Evolutionary conservation across 2,888 invertebrate species (phyloP), one percentile per base, ranked within the genome.

Genomic region (Ennomos quercinarius): DNA sequence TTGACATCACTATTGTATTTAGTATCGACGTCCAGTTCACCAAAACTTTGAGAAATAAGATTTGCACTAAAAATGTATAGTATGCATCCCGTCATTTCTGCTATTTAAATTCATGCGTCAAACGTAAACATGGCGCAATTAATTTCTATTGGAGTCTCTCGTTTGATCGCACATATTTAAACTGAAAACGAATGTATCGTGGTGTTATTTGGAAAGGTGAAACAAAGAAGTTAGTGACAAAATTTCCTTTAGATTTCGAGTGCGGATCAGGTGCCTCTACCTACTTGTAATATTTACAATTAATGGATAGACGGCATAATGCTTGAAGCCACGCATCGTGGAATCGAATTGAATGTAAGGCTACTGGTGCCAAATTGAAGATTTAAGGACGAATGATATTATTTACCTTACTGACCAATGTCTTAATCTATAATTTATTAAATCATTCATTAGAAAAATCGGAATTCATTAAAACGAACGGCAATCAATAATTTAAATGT

Each of bases 401-500:
- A 40, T 40, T 34, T 43, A 51, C 37, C 12, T 10, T 42, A 42
- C 9, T 10, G 51, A 50, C 37, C 41, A 40, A 48, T 34, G 34
- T 8, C 10, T 12, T 35, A 13, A 8, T 6, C 11, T 17, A 1
- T 11, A 13, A 35, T 11, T 11, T 38, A 46, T 39, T 35, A 27
- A 6, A 43, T 50, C 66, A 68, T 70, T 72, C 72, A 71, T 71
- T 73, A 73, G 67, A 63, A 58, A 76, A 81, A 83, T 82, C 82
- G 77, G 81, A 83, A 82, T 84, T 84, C 83, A 84, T 76, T 64
- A 74, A 78, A 74, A 76, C 74, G 62, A 69, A 68, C 74, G 70
- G 71, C 67, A 35, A 40, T 56, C 37, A 41, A 34, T 57, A 53
- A 51, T 43, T 64, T 48, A 64, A 44, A 49, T 35, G 46, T 55